Conservation (phyloP, 2,797 vertebrate genomes). For the Psittacula derbiana region DNA sequence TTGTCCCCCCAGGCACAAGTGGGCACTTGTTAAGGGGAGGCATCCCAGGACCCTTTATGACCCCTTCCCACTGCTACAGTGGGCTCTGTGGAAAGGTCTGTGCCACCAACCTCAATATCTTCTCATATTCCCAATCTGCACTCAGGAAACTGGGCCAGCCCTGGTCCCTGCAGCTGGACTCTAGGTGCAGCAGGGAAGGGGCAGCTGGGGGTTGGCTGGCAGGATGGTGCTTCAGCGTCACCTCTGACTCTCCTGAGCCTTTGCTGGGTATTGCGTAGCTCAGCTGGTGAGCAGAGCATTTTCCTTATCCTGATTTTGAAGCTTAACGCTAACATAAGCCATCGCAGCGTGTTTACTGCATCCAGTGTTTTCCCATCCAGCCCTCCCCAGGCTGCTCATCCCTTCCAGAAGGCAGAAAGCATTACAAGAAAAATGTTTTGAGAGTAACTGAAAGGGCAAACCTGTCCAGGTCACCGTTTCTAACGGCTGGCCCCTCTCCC, state of each 20-base stretch:
- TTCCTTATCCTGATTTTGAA: not conserved
- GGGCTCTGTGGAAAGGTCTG: not conserved
- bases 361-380: not conserved
- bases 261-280: not conserved
- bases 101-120: rapidly evolving
- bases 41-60: not conserved
- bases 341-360: not conserved
- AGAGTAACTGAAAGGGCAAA: not conserved
- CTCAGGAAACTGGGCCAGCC: not conserved
- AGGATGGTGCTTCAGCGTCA: not conserved
- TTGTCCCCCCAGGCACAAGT: rapidly evolving
- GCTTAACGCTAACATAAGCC: not conserved
- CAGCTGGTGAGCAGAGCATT: not conserved
- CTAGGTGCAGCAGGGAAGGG: not conserved
- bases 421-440: not conserved
- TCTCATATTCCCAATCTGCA: not conserved
- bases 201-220: not conserved
- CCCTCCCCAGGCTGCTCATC: not conserved
- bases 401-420: not conserved
- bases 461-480: rapidly evolving
- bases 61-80: not conserved
- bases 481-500: not conserved
- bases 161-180: rapidly evolving
- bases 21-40: not conserved
- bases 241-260: not conserved